These are phyloP conservation scores for Eupeodes corollae DNA, from an alignment of 1,140 invertebrate species.

Conservation along the genomic window DNA sequence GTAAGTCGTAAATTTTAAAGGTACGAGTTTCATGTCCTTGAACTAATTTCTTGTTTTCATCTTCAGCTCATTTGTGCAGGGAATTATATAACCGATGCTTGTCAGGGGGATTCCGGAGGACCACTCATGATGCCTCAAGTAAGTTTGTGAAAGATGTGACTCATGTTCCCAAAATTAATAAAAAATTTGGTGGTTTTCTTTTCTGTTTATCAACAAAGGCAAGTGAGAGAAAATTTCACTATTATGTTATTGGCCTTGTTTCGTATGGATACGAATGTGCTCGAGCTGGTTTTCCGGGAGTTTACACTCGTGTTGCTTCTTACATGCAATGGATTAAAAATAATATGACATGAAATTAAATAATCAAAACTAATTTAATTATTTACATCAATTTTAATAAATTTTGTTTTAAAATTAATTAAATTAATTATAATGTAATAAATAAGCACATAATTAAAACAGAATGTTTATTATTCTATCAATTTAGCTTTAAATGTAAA, in stretches of 20 bases:
- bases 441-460: neutral
- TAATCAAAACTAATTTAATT: neutral
- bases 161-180: neutral
- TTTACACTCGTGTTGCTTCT: slow-evolving; percentile 50
- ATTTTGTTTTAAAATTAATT: neutral
- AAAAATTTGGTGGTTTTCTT: neutral
- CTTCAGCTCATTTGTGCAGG: slow-evolving; percentile 33
- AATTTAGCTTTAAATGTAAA: neutral
- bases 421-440: neutral
- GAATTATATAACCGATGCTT: slow-evolving; percentile 58
- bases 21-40: neutral
- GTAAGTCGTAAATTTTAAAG: too few relatives aligned
- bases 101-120: slow-evolving; percentile 79
- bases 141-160: neutral
- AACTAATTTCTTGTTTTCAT: neutral
- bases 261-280: slow-evolving; percentile 61
- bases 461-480: neutral
- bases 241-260: slow-evolving; percentile 47
- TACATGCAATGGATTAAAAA: slow-evolving; percentile 33
- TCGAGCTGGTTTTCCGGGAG: slow-evolving; percentile 51
- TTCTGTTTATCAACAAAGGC: neutral
- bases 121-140: slow-evolving; percentile 50
- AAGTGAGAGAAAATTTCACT: slow-evolving; percentile 27
- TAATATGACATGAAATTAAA: slow-evolving; percentile 7
- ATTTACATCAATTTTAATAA: neutral